Percentiles rank a stretch among this genome's conserved stretches.
These are phyloP conservation scores for Brachionus angularis DNA, from an alignment of 1,140 invertebrate genomes.

Conservation along the genomic window DNA sequence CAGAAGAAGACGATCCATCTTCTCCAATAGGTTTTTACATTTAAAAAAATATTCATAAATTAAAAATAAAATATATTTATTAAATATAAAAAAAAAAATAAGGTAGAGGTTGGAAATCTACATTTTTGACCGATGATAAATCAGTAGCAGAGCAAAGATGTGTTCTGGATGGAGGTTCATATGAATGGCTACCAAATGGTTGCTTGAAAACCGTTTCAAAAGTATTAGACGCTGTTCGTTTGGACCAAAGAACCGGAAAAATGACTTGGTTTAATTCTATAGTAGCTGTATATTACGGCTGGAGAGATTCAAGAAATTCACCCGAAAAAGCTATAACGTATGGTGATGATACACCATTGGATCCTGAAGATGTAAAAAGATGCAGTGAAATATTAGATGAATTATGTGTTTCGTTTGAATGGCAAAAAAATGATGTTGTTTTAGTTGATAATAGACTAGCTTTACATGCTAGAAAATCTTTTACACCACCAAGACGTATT, in stretches of 20 bases:
- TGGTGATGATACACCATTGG: constrained; percentile 47
- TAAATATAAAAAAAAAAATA: constrained; percentile 48
- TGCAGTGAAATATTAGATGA: constrained; percentile 47
- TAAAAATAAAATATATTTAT: constrained; percentile 32
- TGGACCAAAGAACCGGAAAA: constrained; percentile 47
- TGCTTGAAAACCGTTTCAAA: constrained; percentile 49
- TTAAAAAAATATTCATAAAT: no score
- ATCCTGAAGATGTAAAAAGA: constrained; percentile 46
- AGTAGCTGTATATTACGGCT: constrained; percentile 50
- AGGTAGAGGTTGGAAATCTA: constrained; percentile 50
- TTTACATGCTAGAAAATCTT: constrained; percentile 48
- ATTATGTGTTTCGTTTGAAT: constrained; percentile 47
- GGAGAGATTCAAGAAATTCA: constrained; percentile 49
- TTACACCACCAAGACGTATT: constrained; percentile 49
- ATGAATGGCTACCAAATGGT: constrained; percentile 49
- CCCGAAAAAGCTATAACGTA: constrained; percentile 49
- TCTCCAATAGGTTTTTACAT: constrained; percentile 17
- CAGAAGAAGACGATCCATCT: constrained; percentile 20
- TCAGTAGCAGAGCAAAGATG: constrained; percentile 48
- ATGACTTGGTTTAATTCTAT: constrained; percentile 52
- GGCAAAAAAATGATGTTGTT: constrained; percentile 49
- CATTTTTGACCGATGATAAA: constrained; percentile 47
- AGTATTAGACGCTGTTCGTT: constrained; percentile 47
- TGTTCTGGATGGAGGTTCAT: constrained; percentile 45
- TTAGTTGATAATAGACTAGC: constrained; percentile 51